Evolutionary conservation across 2,113 vertebrate species (phyloP).

Genomic region (Solea senegalensis): DNA sequence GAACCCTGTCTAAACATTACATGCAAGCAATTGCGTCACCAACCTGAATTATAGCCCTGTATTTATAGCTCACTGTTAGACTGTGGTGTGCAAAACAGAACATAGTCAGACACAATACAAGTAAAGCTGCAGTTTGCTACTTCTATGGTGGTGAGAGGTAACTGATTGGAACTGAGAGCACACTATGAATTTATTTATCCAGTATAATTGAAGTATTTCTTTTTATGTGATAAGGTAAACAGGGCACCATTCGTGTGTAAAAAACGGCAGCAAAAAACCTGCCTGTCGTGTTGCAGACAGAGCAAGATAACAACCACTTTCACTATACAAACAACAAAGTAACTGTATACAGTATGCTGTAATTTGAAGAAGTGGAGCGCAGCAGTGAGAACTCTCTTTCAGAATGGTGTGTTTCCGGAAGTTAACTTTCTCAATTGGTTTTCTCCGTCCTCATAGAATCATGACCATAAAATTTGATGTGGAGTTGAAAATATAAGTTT

Average conservation of each 20-base stretch:
- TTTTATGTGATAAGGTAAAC: background rate
- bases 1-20: background rate
- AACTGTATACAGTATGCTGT: background rate
- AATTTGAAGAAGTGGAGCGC: background rate
- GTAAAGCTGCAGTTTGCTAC: background rate
- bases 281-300: background rate
- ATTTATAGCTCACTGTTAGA: background rate
- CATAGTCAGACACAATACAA: background rate
- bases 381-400: background rate
- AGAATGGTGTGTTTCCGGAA: no score
- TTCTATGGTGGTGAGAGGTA: background rate
- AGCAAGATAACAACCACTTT: constrained; percentile 3
- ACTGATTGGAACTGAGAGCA: background rate
- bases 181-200: background rate
- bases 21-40: background rate
- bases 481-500: no score
- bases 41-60: background rate
- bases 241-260: background rate
- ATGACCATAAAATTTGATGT: no score
- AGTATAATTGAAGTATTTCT: background rate
- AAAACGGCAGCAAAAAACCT: constrained; percentile 3
- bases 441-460: no score
- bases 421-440: no score
- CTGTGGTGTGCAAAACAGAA: no score
- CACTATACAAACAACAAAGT: constrained; percentile 9